These are phyloP conservation scores for Sus cebifrons DNA, from an alignment of 2,797 vertebrate species.

Conservation along the genomic window DNA sequence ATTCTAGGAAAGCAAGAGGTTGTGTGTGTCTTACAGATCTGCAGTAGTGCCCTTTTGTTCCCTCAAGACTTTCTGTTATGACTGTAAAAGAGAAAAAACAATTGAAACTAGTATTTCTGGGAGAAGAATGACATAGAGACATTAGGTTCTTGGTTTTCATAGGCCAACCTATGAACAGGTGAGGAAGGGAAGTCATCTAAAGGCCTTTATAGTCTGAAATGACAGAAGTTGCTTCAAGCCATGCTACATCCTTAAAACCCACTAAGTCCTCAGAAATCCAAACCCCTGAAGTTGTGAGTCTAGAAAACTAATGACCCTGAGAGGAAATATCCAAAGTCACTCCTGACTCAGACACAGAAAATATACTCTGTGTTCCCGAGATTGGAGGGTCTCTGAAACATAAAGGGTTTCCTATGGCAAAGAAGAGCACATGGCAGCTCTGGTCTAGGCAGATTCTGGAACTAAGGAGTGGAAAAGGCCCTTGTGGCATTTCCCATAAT, in stretches of 20 bases:
- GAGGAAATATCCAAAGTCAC: background rate
- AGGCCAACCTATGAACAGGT: background rate
- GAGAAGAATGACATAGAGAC: background rate
- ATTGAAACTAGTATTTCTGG: background rate
- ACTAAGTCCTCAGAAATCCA: background rate
- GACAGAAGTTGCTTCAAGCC: background rate
- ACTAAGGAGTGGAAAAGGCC: background rate
- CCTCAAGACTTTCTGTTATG: background rate
- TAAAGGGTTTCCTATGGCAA: background rate
- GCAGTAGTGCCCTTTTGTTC: background rate
- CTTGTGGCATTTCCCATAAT: background rate
- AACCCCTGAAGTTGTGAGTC: background rate
- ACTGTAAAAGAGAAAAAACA: conserved; percentile 3
- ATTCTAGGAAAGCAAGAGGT: conserved; percentile 7
- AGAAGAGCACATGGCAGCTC: background rate
- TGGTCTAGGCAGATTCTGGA: background rate
- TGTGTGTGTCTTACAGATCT: background rate
- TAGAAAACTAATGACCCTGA: background rate
- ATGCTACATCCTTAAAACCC: background rate
- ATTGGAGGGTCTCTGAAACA: background rate
- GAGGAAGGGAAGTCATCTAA: background rate
- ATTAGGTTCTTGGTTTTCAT: background rate
- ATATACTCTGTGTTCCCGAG: fast-evolving
- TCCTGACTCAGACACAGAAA: background rate
- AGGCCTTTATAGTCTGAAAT: background rate